Base-by-base conservation (phyloP, 2,797 vertebrate species). In the Myripristis murdjan region DNA sequence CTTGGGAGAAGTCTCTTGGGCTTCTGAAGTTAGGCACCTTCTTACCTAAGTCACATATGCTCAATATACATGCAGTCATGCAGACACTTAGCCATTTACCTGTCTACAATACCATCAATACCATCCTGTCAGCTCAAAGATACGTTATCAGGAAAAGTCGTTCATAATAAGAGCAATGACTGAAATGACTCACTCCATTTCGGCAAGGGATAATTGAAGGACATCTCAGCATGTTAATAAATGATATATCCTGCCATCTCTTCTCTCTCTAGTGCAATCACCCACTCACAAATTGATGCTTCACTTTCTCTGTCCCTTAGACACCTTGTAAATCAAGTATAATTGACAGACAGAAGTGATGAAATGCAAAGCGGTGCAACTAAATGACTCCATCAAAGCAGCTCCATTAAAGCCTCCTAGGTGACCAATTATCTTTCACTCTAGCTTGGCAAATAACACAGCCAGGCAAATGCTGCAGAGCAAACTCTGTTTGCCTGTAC, bases 271-370 rank as follows among this genome's bases (percentile, higher is more conserved):
- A 68, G 89, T 33, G 90, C 85, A 90, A 94, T 93, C 89, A 89
- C 64, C 75, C 84, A 75, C 83, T 77, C 82, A 57, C 84, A 90
- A 91, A 93, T 90, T 90, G 89, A 92, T 91, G 87, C 86, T 89
- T 89, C 82, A 87, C 88, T 89, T 92, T 87, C 52, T 57, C 86
- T 65, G 83, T 89, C 84, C 77, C 85, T 87, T 43, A 75, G 87
- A 89, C 75, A 78, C 78, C 82, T 79, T 89, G 88, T 93, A 93
- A 94, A 93, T 94, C 89, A 91, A 82, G 75, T 78, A 44, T 81
- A 93, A 93, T 88, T 93, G 93, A 89, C 91, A 86, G 89, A 85
- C 67, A 85, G 82, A 84, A 86, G 89, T 88, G 90, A 93, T 91
- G 87, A 91, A 92, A 93, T 91, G 91, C 90, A 91, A 87, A 92